Conservation (phyloP, 2,888 invertebrate species). For the Dorcus hopei region DNA sequence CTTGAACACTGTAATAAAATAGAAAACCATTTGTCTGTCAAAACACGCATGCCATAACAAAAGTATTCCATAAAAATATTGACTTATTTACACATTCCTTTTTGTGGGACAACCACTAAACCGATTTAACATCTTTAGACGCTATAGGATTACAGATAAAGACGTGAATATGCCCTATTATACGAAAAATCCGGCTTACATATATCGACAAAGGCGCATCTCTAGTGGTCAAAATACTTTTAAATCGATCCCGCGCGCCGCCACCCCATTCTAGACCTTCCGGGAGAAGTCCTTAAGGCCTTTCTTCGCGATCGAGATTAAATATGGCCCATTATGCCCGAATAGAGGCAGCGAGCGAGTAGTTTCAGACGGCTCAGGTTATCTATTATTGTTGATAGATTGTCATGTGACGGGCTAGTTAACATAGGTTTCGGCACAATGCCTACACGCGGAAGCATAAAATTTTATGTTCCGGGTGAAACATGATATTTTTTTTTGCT, state of each 20-base stretch:
- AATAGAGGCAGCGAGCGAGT: slow-evolving; percentile 27
- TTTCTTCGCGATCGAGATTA: slow-evolving; percentile 22
- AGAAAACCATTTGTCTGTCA: no score
- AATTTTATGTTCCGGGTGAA: slow-evolving; percentile 20
- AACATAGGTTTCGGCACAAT: slow-evolving; percentile 13
- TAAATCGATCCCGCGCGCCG: slow-evolving; percentile 41
- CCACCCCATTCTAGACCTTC: background rate
- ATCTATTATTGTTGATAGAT: slow-evolving; percentile 31
- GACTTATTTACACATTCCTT: slow-evolving; percentile 13
- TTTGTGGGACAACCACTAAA: slow-evolving; percentile 12
- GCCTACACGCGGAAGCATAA: slow-evolving; percentile 14
- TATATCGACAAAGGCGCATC: slow-evolving; percentile 38
- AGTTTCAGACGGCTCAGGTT: slow-evolving; percentile 37
- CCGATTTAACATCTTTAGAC: slow-evolving; percentile 12
- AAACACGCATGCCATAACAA: no score
- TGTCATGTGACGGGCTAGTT: slow-evolving; percentile 24
- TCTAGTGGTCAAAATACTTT: slow-evolving; percentile 48
- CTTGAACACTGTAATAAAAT: no score
- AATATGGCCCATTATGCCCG: slow-evolving; percentile 37
- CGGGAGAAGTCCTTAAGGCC: background rate
- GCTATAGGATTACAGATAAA: slow-evolving; percentile 46
- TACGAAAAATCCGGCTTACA: slow-evolving; percentile 39
- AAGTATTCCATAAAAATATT: slow-evolving; percentile 17
- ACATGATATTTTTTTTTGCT: slow-evolving; percentile 15
- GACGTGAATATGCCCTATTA: slow-evolving; percentile 44